Evolutionary conservation across 2,888 invertebrate genomes (phyloP).

Genomic region (Chymomyza procnemis): DNA sequence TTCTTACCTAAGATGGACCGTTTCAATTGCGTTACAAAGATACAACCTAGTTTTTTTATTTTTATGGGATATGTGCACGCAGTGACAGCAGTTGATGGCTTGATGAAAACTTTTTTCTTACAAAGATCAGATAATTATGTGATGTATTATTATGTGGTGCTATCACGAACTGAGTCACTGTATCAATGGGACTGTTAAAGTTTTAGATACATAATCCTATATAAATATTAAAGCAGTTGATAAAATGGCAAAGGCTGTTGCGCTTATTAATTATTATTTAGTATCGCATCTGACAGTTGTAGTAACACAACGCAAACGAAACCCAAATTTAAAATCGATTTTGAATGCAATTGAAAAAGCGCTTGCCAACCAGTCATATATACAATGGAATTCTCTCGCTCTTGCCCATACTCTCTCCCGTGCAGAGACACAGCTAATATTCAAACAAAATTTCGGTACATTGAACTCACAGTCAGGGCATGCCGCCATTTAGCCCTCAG

Average conservation of each 20-base stretch:
- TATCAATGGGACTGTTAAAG: constrained; percentile 21
- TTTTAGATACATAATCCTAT: constrained; percentile 7
- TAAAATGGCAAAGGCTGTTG: constrained; percentile 32
- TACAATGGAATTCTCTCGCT: neutral
- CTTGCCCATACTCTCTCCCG: neutral
- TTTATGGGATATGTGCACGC: constrained; percentile 1
- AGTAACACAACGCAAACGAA: constrained; percentile 7
- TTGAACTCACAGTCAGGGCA: constrained; percentile 45
- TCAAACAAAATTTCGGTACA: constrained; percentile 53
- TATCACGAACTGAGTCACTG: constrained; percentile 32
- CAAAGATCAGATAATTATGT: constrained; percentile 63
- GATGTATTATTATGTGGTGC: constrained; percentile 57
- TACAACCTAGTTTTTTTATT: constrained; percentile 18
- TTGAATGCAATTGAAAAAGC: constrained; percentile 40
- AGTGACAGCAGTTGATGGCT: constrained; percentile 33
- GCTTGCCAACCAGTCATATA: neutral
- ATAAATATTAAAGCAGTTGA: neutral
- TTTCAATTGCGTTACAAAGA: neutral
- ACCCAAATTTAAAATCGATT: constrained; percentile 56
- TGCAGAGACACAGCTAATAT: constrained; percentile 43
- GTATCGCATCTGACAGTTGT: constrained; percentile 28
- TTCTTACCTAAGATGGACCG: constrained; percentile 13
- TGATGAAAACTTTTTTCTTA: constrained; percentile 67
- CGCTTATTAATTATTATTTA: constrained; percentile 8
- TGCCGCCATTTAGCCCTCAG: neutral